Evolutionary conservation across 2,113 vertebrate species (phyloP), one percentile per base, ranked within the genome.

Genomic region (Ptyas mucosa): DNA sequence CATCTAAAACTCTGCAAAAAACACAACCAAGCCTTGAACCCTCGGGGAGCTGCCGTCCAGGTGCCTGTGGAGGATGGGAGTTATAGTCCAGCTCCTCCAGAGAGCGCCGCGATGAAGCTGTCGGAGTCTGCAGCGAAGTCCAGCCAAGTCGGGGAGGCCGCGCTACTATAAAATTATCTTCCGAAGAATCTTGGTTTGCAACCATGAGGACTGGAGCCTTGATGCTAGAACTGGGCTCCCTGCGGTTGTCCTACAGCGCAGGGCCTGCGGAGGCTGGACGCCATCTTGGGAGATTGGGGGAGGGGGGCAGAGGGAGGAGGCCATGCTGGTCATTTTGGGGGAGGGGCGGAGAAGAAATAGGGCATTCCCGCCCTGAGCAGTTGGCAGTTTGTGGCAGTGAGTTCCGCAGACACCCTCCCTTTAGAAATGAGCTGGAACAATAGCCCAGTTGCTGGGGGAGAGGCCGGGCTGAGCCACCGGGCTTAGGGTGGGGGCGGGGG

Each of bases 401-500:
- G 85, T 86, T 86, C 85, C 21, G 1, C 8, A 24, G 85, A 10
- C 43, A 24, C 21, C 21, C 21, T 85, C 21, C 75, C 43, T 86
- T 75, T 39, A 15, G n/a, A 8, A 34, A 75, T 8, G 15, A 75
- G 69, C n/a, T 75, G n/a, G n/a, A 75, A 75, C 29, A 15, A 14
- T 69, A 15, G 29, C 26, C 64, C 0, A 29, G n/a, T n/a, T 61
- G 64, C n/a, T n/a, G 29, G 64, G 5, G 12, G 18, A 46, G 61
- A n/a, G 29, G 11, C 61, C 11, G 29, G 61, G 61, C 12, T 8
- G 69, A 75, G n/a, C 2, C 64, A 6, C 29, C 5, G 4, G 14
- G n/a, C 1, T 34, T 75, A 1, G 5, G n/a, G 3, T 1, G 39
- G 9, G 39, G 43, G 43, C 5, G 43, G 2, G 18, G 18, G 1